A percentile compares a stretch with the other conserved stretches of the same genome.
phyloP scores from a whole-genome alignment of 2,888 invertebrate genomes.

The Microctonus brassicae region DNA sequence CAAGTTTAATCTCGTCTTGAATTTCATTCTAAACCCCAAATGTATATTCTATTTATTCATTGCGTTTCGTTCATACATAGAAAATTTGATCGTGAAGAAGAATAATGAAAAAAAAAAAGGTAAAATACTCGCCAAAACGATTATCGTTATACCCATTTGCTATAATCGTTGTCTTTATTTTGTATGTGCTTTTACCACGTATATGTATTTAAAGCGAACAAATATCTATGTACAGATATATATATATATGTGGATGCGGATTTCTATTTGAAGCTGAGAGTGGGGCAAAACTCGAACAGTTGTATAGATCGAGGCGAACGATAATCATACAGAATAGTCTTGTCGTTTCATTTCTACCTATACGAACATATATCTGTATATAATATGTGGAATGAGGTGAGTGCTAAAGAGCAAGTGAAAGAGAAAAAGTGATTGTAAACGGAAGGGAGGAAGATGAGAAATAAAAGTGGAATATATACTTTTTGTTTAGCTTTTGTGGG shows the following conservation, averaged over 20 bases:
- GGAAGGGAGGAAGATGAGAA: constrained; percentile 35
- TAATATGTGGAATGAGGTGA: not conserved
- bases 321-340: constrained; percentile 26
- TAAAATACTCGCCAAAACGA: not conserved
- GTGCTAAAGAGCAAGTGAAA: constrained; percentile 3
- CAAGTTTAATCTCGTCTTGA: too few relatives aligned
- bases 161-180: constrained; percentile 18
- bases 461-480: constrained; percentile 38
- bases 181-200: constrained; percentile 3
- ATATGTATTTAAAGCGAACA: not conserved
- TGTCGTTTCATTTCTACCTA: not conserved
- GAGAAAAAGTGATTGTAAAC: not conserved
- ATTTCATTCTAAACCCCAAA: too few relatives aligned
- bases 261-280: constrained; percentile 24
- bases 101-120: too few relatives aligned
- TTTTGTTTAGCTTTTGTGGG: constrained; percentile 4
- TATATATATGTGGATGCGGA: constrained; percentile 3
- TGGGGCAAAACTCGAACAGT: constrained; percentile 18
- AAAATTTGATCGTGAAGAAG: not conserved
- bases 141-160: constrained; percentile 22
- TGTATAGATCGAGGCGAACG: constrained; percentile 21
- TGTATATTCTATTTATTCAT: too few relatives aligned
- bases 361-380: not conserved
- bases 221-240: not conserved
- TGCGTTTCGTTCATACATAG: not conserved